Conservation (phyloP, 2,113 vertebrate genomes). For the Pterocles orientalis region DNA sequence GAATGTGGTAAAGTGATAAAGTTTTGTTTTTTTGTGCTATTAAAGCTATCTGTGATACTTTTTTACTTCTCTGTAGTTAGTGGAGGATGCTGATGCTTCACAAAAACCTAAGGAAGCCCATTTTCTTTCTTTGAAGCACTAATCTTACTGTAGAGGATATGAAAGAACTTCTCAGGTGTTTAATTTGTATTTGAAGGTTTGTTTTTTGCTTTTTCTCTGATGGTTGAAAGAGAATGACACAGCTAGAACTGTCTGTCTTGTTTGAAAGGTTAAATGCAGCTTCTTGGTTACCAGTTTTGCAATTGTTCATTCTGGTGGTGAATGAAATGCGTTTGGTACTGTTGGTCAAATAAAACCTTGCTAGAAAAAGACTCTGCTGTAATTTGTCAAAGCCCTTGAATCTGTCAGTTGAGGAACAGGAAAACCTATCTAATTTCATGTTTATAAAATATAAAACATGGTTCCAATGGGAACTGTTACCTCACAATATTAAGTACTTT, state of each 20-base stretch:
- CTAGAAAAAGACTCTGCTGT: not conserved
- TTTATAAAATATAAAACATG: not conserved
- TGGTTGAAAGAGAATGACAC: not conserved
- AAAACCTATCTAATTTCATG: not conserved
- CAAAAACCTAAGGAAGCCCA: not conserved
- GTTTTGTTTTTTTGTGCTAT: not conserved
- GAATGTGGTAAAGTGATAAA: not conserved
- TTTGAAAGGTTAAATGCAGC: not conserved
- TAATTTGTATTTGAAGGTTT: not conserved
- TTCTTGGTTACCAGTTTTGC: not conserved
- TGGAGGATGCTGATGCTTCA: not conserved
- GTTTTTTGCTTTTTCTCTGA: not conserved
- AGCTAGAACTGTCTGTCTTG: not conserved
- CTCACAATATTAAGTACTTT: not conserved
- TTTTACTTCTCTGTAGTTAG: not conserved
- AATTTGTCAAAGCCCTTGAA: not conserved
- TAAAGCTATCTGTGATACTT: not conserved
- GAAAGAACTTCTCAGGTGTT: not conserved
- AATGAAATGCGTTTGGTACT: not conserved
- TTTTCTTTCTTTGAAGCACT: not conserved
- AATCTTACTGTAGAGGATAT: not conserved
- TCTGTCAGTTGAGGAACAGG: not conserved
- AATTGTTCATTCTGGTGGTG: not conserved
- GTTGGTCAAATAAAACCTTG: not conserved
- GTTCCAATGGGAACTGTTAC: not conserved